Conservation (phyloP, 1,140 invertebrate species). For the Pachypsylla venusta region DNA sequence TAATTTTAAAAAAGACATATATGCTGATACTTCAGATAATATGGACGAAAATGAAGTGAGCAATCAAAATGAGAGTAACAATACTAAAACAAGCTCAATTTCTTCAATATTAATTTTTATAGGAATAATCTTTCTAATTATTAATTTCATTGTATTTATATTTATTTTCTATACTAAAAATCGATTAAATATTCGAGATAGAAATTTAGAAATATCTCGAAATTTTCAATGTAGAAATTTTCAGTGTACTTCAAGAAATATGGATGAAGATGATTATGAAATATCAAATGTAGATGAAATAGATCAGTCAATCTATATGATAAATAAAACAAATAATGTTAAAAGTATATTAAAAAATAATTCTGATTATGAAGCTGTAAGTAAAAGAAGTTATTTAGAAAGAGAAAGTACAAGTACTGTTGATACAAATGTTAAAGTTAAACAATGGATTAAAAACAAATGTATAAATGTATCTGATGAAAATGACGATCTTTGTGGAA, state of each 20-base stretch:
- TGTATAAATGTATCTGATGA: background rate
- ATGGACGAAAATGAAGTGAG: background rate
- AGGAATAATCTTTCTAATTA: constrained; percentile 58
- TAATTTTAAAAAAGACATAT: too few relatives aligned
- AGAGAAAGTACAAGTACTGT: constrained; percentile 52
- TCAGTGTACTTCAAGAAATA: constrained; percentile 1
- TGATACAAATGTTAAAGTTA: constrained; percentile 67
- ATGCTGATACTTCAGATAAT: too few relatives aligned
- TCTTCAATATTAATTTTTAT: constrained; percentile 49
- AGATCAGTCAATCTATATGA: constrained; percentile 21
- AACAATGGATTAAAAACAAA: constrained; percentile 66
- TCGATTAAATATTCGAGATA: constrained; percentile 37
- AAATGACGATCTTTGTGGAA: background rate
- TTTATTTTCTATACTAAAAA: constrained; percentile 61
- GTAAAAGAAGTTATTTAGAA: constrained; percentile 33
- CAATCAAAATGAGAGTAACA: too few relatives aligned
- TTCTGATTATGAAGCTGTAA: constrained; percentile 40
- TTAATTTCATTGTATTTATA: constrained; percentile 61
- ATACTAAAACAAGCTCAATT: too few relatives aligned
- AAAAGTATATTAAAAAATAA: constrained; percentile 38
- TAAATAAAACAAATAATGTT: constrained; percentile 30
- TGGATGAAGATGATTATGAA: constrained; percentile 21
- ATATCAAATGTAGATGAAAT: constrained; percentile 21
- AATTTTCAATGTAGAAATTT: constrained; percentile 30
- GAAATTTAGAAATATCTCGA: constrained; percentile 23